Conservation (phyloP, 2,888 invertebrate species). For the Hirtodrosophila alboralis region DNA sequence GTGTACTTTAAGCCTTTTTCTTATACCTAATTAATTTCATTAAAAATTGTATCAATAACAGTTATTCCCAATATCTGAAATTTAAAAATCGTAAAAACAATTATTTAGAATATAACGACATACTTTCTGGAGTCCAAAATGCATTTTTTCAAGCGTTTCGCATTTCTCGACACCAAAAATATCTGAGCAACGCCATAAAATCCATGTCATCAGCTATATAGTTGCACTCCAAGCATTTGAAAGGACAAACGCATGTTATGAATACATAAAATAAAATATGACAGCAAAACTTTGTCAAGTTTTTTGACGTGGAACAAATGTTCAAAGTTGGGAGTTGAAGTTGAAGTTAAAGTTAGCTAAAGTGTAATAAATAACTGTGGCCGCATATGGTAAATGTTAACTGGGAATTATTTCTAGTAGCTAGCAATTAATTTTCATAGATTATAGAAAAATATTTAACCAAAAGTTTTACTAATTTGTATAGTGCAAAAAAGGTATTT, state of each 20-base stretch:
- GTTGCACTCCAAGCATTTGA: slow-evolving; percentile 19
- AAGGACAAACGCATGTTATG: slow-evolving; percentile 14
- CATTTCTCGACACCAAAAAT: too few species aligned
- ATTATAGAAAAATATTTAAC: slow-evolving; percentile 5
- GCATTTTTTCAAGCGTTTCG: too few species aligned
- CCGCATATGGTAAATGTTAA: slow-evolving; percentile 38
- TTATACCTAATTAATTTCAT: too few species aligned
- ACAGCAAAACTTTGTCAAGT: slow-evolving; percentile 27
- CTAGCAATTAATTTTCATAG: slow-evolving; percentile 14
- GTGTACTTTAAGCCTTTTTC: too few species aligned
- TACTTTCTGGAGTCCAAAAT: too few species aligned
- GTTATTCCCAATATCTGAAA: too few species aligned
- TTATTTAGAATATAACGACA: too few species aligned
- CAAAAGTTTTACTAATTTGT: too few species aligned
- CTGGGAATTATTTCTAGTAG: slow-evolving; percentile 11
- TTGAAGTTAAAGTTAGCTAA: slow-evolving; percentile 22
- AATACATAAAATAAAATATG: slow-evolving; percentile 12
- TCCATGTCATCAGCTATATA: slow-evolving; percentile 7
- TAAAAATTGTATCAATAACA: too few species aligned
- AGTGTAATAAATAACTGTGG: slow-evolving; percentile 44
- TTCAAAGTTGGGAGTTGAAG: slow-evolving; percentile 37
- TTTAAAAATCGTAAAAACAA: too few species aligned
- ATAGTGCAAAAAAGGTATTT: too few species aligned
- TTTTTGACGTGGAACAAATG: slow-evolving; percentile 44
- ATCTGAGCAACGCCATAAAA: background rate